phyloP scores from a whole-genome alignment of 2,113 vertebrate genomes.

The Laticauda colubrina region DNA sequence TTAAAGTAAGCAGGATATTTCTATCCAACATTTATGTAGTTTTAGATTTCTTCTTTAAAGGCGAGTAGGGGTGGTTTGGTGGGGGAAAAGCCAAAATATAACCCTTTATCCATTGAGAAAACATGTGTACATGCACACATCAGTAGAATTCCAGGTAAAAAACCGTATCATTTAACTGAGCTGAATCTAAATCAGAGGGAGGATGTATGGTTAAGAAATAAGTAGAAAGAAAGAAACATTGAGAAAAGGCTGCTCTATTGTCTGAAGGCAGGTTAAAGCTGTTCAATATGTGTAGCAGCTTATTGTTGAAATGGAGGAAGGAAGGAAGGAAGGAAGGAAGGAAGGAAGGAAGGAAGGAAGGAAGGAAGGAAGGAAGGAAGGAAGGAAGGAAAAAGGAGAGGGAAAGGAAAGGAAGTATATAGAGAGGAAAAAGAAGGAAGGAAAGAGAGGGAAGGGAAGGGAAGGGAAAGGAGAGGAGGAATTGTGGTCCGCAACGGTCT shows the following conservation, averaged over 20 bases:
- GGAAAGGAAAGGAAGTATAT: no score
- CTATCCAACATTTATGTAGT: slow-evolving; percentile 26
- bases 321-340: slow-evolving; percentile 5
- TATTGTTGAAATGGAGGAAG: slow-evolving; percentile 58
- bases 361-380: slow-evolving; percentile 43
- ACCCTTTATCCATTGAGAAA: no score
- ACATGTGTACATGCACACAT: slow-evolving; percentile 7
- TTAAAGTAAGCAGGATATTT: slow-evolving; percentile 1
- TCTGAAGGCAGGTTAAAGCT: no score
- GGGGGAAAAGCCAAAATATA: not conserved
- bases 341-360: slow-evolving; percentile 52
- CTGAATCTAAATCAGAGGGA: slow-evolving; percentile 9
- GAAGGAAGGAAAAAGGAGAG: slow-evolving; percentile 7
- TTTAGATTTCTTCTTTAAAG: slow-evolving; percentile 9
- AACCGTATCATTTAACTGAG: slow-evolving; percentile 23
- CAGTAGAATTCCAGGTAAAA: slow-evolving; percentile 28
- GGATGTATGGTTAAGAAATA: no score
- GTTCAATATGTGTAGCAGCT: slow-evolving; percentile 28
- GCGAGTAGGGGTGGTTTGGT: fast-evolving
- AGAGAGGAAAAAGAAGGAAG: not conserved
- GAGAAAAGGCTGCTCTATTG: slow-evolving; percentile 44
- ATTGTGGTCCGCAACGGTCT: no score
- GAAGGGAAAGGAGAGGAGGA: no score
- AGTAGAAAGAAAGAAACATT: not conserved
- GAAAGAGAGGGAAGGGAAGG: not conserved